Conservation (phyloP, 1,140 invertebrate species). For the Drosophila equinoxialis region DNA sequence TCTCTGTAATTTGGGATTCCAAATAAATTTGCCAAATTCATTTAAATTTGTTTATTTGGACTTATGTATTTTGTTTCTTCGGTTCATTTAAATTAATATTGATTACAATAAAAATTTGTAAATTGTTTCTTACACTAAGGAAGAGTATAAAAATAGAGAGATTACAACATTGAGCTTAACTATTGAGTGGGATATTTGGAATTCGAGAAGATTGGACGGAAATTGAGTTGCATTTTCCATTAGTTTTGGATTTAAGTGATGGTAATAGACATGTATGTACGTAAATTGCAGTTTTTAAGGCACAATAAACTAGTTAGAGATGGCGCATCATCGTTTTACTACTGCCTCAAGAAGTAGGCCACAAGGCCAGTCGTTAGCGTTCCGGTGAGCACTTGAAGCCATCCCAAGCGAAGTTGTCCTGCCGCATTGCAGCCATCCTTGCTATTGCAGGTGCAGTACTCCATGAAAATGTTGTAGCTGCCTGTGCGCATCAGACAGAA, state of each 20-base stretch:
- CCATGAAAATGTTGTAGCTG: slow-evolving; percentile 96
- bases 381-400: slow-evolving; percentile 93
- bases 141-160: slow-evolving; percentile 15
- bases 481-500: slow-evolving; percentile 95
- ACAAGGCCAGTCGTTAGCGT: slow-evolving; percentile 97
- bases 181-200: not conserved
- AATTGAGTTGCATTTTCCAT: slow-evolving; percentile 38
- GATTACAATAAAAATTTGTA: slow-evolving; percentile 7
- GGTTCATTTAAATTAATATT: slow-evolving; percentile 4
- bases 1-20: not conserved
- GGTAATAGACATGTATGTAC: slow-evolving; percentile 69
- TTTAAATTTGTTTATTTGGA: slow-evolving; percentile 10
- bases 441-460: slow-evolving; percentile 96
- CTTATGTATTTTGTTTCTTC: not conserved
- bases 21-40: not conserved
- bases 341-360: slow-evolving; percentile 84
- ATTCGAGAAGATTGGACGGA: slow-evolving; percentile 50
- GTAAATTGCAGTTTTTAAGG: slow-evolving; percentile 32
- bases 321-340: slow-evolving; percentile 10
- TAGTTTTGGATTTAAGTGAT: slow-evolving; percentile 43
- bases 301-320: slow-evolving; percentile 25
- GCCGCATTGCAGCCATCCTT: slow-evolving; percentile 95
- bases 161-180: slow-evolving; percentile 39
- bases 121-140: not conserved
- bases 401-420: slow-evolving; percentile 34